phyloP scores from a whole-genome alignment of 2,888 invertebrate genomes.

The Harpalus rufipes region DNA sequence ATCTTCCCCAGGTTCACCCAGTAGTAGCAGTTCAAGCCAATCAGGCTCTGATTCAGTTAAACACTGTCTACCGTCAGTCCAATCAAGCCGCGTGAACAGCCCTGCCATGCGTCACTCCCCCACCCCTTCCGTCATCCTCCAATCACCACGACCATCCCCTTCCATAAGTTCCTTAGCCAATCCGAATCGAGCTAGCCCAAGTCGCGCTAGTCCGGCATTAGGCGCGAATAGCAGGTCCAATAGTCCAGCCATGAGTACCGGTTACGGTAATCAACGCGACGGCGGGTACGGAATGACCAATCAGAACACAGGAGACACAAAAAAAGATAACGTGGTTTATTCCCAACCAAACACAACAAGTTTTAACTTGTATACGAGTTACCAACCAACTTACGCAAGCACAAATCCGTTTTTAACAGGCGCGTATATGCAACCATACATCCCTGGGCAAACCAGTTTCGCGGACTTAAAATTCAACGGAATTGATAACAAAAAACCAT shows the following conservation, averaged over 20 bases:
- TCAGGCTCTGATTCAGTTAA: constrained; percentile 89
- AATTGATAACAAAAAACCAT: constrained; percentile 44
- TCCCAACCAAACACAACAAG: constrained; percentile 71
- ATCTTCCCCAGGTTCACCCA: constrained; percentile 91
- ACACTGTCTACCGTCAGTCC: constrained; percentile 78
- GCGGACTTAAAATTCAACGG: constrained; percentile 64
- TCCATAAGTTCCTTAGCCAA: constrained; percentile 73
- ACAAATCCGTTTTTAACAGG: constrained; percentile 82
- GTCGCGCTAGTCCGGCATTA: constrained; percentile 69
- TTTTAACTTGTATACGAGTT: constrained; percentile 68
- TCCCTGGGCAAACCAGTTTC: constrained; percentile 69
- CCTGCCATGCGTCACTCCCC: constrained; percentile 75
- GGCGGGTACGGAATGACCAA: not conserved
- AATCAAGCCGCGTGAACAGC: constrained; percentile 75
- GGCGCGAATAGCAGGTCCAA: constrained; percentile 72
- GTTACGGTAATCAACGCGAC: constrained; percentile 65
- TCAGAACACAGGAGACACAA: not conserved
- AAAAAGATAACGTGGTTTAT: constrained; percentile 62
- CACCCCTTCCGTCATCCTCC: constrained; percentile 73
- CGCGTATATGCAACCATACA: constrained; percentile 75
- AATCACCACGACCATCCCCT: constrained; percentile 71
- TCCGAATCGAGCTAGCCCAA: constrained; percentile 71
- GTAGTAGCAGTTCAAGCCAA: constrained; percentile 90
- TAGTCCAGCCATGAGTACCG: constrained; percentile 75
- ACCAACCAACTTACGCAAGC: constrained; percentile 76